Percentiles rank a stretch among this genome's conserved stretches.
These are phyloP conservation scores for Cottus gobio DNA, from an alignment of 2,113 vertebrate species.

Conservation along the genomic window DNA sequence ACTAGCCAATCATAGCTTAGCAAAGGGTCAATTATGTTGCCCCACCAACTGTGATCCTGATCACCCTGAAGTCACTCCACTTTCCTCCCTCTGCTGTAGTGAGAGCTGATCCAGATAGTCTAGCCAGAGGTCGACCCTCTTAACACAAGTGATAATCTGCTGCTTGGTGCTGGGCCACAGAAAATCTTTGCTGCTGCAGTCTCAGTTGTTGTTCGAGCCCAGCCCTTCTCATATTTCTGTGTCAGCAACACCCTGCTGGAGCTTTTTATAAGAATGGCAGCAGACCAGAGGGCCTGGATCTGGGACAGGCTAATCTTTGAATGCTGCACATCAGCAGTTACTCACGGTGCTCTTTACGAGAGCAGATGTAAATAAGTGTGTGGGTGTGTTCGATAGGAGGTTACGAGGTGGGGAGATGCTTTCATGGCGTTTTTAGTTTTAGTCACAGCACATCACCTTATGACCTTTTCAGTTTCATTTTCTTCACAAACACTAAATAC, in stretches of 20 bases:
- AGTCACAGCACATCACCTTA: not conserved
- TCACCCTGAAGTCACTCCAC: no score
- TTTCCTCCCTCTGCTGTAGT: not conserved
- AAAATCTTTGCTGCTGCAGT: constrained; percentile 9
- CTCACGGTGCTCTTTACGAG: not conserved
- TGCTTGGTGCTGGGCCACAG: not conserved
- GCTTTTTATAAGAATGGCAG: constrained; percentile 59
- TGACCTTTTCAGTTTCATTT: not conserved
- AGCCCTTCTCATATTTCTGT: constrained; percentile 25
- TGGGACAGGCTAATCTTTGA: constrained; percentile 58
- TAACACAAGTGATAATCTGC: constrained; percentile 7
- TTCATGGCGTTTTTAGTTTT: not conserved
- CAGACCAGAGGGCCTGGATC: constrained; percentile 17
- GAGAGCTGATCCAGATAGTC: not conserved
- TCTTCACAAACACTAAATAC: no score
- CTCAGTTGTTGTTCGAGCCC: not conserved
- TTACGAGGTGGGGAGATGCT: not conserved
- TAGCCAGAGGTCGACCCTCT: not conserved
- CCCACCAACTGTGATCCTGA: not conserved
- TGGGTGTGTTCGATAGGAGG: no score
- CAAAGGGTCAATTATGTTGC: not conserved
- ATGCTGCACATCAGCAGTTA: constrained; percentile 53
- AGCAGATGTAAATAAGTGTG: not conserved
- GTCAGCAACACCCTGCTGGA: constrained; percentile 60
- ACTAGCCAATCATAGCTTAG: no score